These are phyloP conservation scores for Orius insidiosus DNA, from an alignment of 1,140 invertebrate genomes.

Conservation along the genomic window DNA sequence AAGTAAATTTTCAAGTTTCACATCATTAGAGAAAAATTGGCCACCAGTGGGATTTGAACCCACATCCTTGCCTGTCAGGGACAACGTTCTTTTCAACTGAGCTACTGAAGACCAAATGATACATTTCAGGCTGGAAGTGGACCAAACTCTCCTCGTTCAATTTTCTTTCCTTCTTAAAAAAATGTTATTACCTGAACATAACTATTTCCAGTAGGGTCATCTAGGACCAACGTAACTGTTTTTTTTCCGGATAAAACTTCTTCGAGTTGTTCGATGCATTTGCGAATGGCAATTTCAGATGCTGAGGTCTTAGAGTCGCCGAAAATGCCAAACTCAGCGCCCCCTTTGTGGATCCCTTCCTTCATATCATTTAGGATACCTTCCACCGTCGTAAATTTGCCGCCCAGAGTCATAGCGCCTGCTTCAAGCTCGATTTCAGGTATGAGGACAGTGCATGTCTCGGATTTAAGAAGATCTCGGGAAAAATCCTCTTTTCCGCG, in stretches of 20 bases:
- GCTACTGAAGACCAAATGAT: too few relatives aligned
- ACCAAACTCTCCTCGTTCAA: too few relatives aligned
- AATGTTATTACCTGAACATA: slow-evolving; percentile 59
- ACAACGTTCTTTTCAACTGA: too few relatives aligned
- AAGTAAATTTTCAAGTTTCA: too few relatives aligned
- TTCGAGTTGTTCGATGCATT: slow-evolving; percentile 52
- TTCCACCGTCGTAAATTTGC: slow-evolving; percentile 91
- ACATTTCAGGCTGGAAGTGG: too few relatives aligned
- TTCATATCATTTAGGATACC: slow-evolving; percentile 52
- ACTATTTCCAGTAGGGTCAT: slow-evolving; percentile 95
- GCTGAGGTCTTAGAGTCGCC: slow-evolving; percentile 22
- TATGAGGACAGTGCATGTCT: slow-evolving; percentile 73
- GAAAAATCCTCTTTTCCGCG: slow-evolving; percentile 60
- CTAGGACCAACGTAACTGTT: slow-evolving; percentile 61
- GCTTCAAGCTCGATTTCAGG: slow-evolving; percentile 84
- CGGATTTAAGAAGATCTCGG: slow-evolving; percentile 90
- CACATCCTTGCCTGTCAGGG: too few relatives aligned
- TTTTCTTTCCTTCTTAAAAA: neutral
- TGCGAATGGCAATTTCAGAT: slow-evolving; percentile 26
- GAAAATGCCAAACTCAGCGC: slow-evolving; percentile 35
- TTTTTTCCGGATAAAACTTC: slow-evolving; percentile 44
- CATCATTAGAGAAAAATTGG: too few relatives aligned
- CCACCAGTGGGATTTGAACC: too few relatives aligned
- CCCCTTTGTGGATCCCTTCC: slow-evolving; percentile 45
- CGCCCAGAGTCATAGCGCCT: slow-evolving; percentile 67